A percentile compares a stretch with the other conserved stretches of the same genome.
Evolutionary conservation across 2,113 vertebrate genomes (phyloP).

Genomic region (Piprites chloris): DNA sequence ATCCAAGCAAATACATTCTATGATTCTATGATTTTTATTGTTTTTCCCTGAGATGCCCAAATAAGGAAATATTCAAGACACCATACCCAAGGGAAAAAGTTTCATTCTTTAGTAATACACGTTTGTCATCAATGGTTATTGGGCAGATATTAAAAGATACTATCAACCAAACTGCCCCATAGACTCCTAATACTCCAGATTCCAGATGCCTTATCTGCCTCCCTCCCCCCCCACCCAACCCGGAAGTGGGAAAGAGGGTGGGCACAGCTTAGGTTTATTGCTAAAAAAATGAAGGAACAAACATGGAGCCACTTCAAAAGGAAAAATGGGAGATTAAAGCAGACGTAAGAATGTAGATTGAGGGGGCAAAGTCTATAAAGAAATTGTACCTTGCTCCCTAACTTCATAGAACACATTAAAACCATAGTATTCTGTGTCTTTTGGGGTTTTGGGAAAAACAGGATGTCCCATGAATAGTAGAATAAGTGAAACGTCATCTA

Average conservation of each 20-base stretch:
- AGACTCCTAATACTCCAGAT: neutral
- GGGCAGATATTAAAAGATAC: neutral
- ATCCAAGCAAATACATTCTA: neutral
- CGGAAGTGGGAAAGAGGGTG: neutral
- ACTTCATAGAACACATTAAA: neutral
- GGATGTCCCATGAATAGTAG: neutral
- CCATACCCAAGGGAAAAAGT: neutral
- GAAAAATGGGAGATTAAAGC: neutral
- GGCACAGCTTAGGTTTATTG: neutral
- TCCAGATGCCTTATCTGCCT: neutral
- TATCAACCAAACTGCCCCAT: neutral
- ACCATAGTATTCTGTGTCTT: neutral
- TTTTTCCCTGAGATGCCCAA: neutral
- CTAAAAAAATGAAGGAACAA: neutral
- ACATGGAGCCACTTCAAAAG: neutral
- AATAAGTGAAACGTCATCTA: neutral
- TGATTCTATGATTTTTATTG: neutral
- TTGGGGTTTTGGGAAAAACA: neutral
- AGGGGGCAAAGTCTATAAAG: neutral
- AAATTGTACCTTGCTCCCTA: neutral
- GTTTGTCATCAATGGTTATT: neutral
- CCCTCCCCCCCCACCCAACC: no score
- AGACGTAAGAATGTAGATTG: neutral
- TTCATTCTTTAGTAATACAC: neutral
- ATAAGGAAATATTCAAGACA: neutral